Conservation (phyloP, 53 echinoderm and acorn worm species). For the Hippasteria phrygiana region DNA sequence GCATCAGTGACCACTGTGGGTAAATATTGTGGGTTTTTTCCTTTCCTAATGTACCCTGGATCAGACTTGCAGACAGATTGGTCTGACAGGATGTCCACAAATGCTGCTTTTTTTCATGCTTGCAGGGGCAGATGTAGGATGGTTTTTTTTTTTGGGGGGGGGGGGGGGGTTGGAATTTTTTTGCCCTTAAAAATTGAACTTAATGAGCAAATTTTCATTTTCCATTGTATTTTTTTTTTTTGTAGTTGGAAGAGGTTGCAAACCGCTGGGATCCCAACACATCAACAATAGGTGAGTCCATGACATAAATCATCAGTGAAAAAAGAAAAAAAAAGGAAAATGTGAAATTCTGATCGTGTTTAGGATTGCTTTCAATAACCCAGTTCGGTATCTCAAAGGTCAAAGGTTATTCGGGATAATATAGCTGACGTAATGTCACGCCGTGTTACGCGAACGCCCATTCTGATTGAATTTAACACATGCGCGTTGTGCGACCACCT, state of each 20-base stretch:
- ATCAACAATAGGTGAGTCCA: slow-evolving; percentile 61
- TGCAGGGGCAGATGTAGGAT: too few relatives aligned
- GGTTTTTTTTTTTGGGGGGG: not conserved
- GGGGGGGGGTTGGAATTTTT: too few relatives aligned
- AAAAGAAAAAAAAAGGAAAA: too few relatives aligned
- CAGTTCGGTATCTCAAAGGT: not conserved
- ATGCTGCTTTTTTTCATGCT: too few relatives aligned
- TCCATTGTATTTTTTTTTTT: not conserved
- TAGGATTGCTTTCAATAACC: not conserved
- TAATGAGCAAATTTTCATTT: not conserved
- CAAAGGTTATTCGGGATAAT: too few relatives aligned
- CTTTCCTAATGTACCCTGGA: slow-evolving; percentile 37
- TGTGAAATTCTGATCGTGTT: not conserved
- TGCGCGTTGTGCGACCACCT: too few relatives aligned
- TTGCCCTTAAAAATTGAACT: not conserved
- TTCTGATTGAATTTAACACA: too few relatives aligned
- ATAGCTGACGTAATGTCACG: too few relatives aligned
- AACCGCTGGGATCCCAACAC: slow-evolving; percentile 45
- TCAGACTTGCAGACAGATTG: slow-evolving; percentile 47
- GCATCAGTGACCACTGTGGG: not conserved
- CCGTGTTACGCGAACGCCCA: too few relatives aligned
- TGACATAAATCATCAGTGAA: too few relatives aligned
- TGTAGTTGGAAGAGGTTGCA: slow-evolving; percentile 65
- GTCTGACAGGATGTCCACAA: not conserved
- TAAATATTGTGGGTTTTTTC: slow-evolving; percentile 44